These are phyloP conservation scores for Sterna hirundo DNA, from an alignment of 2,113 vertebrate genomes.

Conservation along the genomic window DNA sequence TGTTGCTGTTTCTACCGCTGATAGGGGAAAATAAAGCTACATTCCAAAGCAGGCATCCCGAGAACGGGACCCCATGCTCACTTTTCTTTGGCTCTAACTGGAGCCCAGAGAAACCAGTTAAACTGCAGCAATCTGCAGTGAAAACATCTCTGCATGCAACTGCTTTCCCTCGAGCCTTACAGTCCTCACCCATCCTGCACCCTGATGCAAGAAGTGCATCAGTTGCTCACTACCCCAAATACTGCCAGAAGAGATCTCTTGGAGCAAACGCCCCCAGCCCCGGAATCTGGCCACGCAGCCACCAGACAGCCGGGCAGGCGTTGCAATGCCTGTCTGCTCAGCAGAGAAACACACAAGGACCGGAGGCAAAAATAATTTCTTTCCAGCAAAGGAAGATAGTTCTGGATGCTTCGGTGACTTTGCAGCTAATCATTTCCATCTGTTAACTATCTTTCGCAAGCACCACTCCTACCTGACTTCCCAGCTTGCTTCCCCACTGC, in stretches of 20 bases:
- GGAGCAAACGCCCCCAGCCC: not conserved
- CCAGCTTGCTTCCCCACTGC: not conserved
- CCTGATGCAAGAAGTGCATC: not conserved
- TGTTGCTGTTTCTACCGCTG: not conserved
- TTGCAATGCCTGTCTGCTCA: not conserved
- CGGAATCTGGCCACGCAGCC: rapidly evolving
- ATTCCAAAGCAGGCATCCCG: not conserved
- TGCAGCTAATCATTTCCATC: not conserved
- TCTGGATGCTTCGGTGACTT: not conserved
- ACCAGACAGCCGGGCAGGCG: rapidly evolving
- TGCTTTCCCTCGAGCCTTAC: not conserved
- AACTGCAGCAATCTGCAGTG: not conserved
- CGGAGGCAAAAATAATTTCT: not conserved
- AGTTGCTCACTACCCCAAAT: not conserved
- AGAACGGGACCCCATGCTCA: not conserved
- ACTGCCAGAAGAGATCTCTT: not conserved
- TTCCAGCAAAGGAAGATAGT: not conserved
- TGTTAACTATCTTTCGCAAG: not conserved
- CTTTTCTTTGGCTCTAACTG: not conserved
- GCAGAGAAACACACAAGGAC: not conserved
- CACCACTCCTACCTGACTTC: not conserved
- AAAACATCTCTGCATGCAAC: not conserved
- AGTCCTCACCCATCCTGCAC: not conserved
- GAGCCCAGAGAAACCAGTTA: not conserved
- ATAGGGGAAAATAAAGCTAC: not conserved